A percentile compares a stretch with the other conserved stretches of the same genome.
phyloP scores from a whole-genome alignment of 1,140 invertebrate species.

The Drosophila dunni region DNA sequence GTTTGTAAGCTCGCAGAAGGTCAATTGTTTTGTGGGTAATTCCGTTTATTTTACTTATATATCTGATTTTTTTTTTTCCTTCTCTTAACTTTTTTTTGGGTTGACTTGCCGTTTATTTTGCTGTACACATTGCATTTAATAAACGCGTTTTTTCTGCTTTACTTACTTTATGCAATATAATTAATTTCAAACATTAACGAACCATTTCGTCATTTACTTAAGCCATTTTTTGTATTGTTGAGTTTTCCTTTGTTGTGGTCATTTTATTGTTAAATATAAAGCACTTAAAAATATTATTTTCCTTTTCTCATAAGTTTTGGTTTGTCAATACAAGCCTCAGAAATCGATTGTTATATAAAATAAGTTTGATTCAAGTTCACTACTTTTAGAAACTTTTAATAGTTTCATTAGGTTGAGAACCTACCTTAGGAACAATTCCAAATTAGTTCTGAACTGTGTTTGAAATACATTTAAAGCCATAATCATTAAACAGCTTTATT shows the following conservation, averaged over 20 bases:
- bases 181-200: slow-evolving; percentile 75
- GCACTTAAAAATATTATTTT: slow-evolving; percentile 33
- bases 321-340: not conserved
- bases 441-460: too few relatives aligned
- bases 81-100: slow-evolving; percentile 31
- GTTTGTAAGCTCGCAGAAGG: slow-evolving; percentile 71
- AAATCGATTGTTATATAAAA: too few relatives aligned
- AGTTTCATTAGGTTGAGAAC: too few relatives aligned
- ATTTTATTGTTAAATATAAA: slow-evolving; percentile 24
- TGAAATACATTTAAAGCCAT: too few relatives aligned
- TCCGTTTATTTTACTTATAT: slow-evolving; percentile 59
- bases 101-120: slow-evolving; percentile 60
- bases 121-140: slow-evolving; percentile 54
- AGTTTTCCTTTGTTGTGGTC: not conserved
- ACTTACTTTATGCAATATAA: slow-evolving; percentile 58
- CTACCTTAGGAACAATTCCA: too few relatives aligned
- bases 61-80: slow-evolving; percentile 24
- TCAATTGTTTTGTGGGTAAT: slow-evolving; percentile 78
- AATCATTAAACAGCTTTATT: too few relatives aligned
- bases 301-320: slow-evolving; percentile 4
- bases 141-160: slow-evolving; percentile 49
- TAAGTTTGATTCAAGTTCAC: too few relatives aligned
- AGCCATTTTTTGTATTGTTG: slow-evolving; percentile 42
- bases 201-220: slow-evolving; percentile 70
- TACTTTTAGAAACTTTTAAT: too few relatives aligned